Conservation (phyloP, 2,888 invertebrate genomes). For the Laspeyria flexula region DNA sequence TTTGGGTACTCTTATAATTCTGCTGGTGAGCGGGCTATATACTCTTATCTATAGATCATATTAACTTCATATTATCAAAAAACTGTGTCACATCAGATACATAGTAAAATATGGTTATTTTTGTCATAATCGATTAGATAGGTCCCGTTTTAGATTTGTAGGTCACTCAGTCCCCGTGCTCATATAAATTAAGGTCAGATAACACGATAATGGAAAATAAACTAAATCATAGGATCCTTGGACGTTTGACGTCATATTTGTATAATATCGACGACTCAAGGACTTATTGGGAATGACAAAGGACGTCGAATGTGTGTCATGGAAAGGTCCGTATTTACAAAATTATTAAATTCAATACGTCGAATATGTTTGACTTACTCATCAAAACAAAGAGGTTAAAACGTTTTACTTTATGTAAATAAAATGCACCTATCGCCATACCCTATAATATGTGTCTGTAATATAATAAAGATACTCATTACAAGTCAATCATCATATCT, state of each 20-base stretch:
- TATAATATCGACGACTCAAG: slow-evolving; percentile 14
- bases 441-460: too few species aligned
- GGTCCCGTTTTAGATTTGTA: slow-evolving; percentile 2
- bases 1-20: too few species aligned
- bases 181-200: slow-evolving; percentile 15
- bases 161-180: slow-evolving; percentile 7
- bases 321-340: slow-evolving; percentile 1
- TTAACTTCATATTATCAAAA: too few species aligned
- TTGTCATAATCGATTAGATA: neutral
- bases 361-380: neutral
- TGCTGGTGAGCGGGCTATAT: too few species aligned
- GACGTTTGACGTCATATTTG: slow-evolving; percentile 20
- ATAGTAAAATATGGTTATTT: neutral
- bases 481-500: too few species aligned
- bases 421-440: too few species aligned
- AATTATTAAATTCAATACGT: neutral
- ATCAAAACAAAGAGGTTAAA: neutral
- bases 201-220: slow-evolving; percentile 20
- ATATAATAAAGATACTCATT: too few species aligned
- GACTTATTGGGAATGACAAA: slow-evolving; percentile 17
- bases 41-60: too few species aligned
- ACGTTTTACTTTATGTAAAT: too few species aligned
- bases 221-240: slow-evolving; percentile 25
- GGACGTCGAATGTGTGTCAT: slow-evolving; percentile 19
- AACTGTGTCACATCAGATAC: neutral